Evolutionary conservation across 2,113 vertebrate species (phyloP).

Genomic region (Alectura lathami): DNA sequence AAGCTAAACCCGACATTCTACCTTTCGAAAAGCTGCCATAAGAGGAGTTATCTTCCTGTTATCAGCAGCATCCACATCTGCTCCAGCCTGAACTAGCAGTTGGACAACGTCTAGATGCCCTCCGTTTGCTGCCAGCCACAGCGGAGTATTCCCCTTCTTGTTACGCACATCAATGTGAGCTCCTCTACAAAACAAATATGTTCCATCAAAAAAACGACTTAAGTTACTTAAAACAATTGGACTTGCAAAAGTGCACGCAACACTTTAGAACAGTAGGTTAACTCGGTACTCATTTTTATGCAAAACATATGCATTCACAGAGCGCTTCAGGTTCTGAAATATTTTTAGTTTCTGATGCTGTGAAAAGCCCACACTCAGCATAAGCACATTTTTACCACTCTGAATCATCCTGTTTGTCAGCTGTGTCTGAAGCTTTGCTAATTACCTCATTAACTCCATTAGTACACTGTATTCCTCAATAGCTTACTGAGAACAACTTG

Average conservation of each 20-base stretch:
- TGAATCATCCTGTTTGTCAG: not conserved
- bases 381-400: not conserved
- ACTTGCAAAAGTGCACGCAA: not conserved
- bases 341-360: not conserved
- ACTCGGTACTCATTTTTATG: not conserved
- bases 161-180: constrained; percentile 98
- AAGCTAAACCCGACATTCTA: constrained; percentile 11
- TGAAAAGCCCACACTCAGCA: not conserved
- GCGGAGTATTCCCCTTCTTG: constrained; percentile 98
- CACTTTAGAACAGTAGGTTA: not conserved
- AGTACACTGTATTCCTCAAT: not conserved
- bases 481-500: not conserved
- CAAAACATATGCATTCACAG: fast-evolving
- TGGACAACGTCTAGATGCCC: constrained; percentile 98
- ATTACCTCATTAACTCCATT: not conserved
- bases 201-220: not conserved
- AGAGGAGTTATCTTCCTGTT: constrained; percentile 99
- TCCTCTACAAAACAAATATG: constrained; percentile 76
- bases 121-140: constrained; percentile 97
- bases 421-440: not conserved
- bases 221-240: fast-evolving
- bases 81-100: constrained; percentile 93
- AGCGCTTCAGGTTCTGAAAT: not conserved
- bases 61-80: constrained; percentile 97
- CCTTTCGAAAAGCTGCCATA: constrained; percentile 99